Base-by-base conservation (phyloP, 2,888 invertebrate genomes). In the Metallyticus violacea region DNA sequence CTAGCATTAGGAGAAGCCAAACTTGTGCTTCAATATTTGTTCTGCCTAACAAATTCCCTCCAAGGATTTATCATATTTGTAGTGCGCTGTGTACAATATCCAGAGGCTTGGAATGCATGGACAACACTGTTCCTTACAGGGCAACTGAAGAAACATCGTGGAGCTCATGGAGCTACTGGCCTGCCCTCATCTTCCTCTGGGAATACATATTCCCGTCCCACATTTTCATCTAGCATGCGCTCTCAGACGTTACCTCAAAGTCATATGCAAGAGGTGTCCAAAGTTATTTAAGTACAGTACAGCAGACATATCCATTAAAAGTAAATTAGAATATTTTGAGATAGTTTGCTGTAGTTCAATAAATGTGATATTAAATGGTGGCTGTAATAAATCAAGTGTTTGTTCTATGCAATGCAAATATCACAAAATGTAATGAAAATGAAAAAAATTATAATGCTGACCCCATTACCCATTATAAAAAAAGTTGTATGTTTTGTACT, bases 51-150 rank as follows among this genome's bases (percentile, higher is more conserved):
- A 40, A 91, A 90, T 81, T 90, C 91, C 7, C 86, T 90, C 6
- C 91, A 91, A 88, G 91, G 91, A 5, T 90, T 91, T 86, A 89
- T 91, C 76, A 90, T 91, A 62, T 91, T 91, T 87, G 27, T 91
- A n/a, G 87, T 87, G 2, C 87, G 88, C 5, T 88, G 88, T 29
- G 79, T 87, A 7, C 87, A 86, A 25, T 87, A 88, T 79, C 85
- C 87, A 6, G 87, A 87, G 28, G 88, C 86, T 27, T 82, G 88
- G 6, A 79, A 81, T 40, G 87, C 88, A 22, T 88, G 88, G 88
- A 77, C 79, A 2, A 87, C 87, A 15, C 77, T 87, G 4, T 4
- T 88, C 26, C 77, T 81, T 3, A 88, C 87, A 5, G 88, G 87
- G 22, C 85, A 86, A 77, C 27, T 86, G 26, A 88, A 87, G 85